Evolutionary conservation across 2,797 vertebrate genomes (phyloP).

Genomic region (Amphiprion clarkii): DNA sequence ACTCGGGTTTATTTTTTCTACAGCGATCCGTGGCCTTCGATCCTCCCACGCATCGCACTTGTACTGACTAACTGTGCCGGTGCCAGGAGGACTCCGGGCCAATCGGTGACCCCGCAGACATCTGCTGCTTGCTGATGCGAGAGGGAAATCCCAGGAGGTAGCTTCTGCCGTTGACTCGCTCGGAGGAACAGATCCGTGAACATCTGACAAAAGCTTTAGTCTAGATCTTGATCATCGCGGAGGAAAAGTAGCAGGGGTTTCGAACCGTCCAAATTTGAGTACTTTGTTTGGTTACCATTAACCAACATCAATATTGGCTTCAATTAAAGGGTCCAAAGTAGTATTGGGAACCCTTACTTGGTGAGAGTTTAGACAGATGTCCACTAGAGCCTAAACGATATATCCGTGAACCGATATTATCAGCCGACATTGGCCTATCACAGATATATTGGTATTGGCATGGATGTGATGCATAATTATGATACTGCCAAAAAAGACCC

Average conservation of each 20-base stretch:
- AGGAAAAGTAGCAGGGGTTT: background rate
- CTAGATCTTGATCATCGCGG: slow-evolving; percentile 4
- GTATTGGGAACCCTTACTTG: too few relatives aligned
- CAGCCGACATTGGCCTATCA: too few relatives aligned
- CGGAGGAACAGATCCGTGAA: slow-evolving; percentile 30
- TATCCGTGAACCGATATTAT: too few relatives aligned
- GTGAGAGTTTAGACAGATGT: too few relatives aligned
- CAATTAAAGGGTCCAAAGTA: background rate
- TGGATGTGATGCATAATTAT: too few relatives aligned
- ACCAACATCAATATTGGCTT: background rate
- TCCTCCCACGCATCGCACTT: slow-evolving; percentile 40
- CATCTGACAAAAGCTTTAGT: slow-evolving; percentile 56
- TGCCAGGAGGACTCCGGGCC: slow-evolving; percentile 55
- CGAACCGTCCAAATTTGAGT: background rate
- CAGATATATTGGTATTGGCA: too few relatives aligned
- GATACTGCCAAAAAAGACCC: too few relatives aligned
- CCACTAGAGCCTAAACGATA: too few relatives aligned
- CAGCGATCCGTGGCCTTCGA: background rate
- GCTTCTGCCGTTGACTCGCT: slow-evolving; percentile 5
- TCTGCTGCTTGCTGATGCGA: slow-evolving; percentile 64
- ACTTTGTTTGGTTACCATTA: background rate
- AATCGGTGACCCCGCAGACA: slow-evolving; percentile 48
- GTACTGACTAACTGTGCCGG: slow-evolving; percentile 16
- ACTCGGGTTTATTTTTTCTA: slow-evolving; percentile 33
- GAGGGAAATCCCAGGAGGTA: slow-evolving; percentile 57